Base-by-base conservation (phyloP, 30 jellyfish, hydroid and myxozoan genomes). In the Hydractinia symbiolongicarpus region DNA sequence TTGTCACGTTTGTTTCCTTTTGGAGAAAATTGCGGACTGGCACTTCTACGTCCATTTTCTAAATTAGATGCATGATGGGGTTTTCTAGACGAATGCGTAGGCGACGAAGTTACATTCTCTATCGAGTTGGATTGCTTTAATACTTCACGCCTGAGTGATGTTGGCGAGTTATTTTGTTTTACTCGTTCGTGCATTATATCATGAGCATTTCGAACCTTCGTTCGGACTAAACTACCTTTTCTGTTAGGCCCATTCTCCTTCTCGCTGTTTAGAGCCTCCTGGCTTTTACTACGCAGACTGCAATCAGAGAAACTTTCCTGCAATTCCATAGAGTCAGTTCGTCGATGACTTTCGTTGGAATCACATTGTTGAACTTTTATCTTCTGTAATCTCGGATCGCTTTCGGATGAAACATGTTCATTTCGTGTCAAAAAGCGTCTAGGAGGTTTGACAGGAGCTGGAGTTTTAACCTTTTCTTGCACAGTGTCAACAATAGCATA, bases 141-240 rank as follows among this genome's bases (percentile, higher is more conserved):
- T 19, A 19, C 50, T 20, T 19, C 80, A 19, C n/a, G 55, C 17
- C n/a, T 30, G 40, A 30, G 40, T 20, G 67, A 8, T 7, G 15
- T 73, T 74, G 84, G 83, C 71, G 95, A 54, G 50, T 79, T 88
- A 66, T 82, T 66, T 61, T 54, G 8, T 14, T 73, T 15, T 13
- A 52, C 58, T 44, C 87, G 77, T 50, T 94, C 99, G n/a, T 72
- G 78, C 30, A 94, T 79, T 40, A 94, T 87, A 53, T 94, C 99
- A 21, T 83, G 53, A 30, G 84, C 99, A 66, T 88, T 90, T 44
- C 97, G 64, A 6, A 94, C 99, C 52, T 95, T 83, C 19, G 99
- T 82, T 20, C 83, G 95, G 4, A 94, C 96, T 55, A 94, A 68
- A 83, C 66, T 79, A 15, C 88, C 92, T 40, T 44, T 66, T 52